Base-by-base conservation (phyloP, 2,888 invertebrate species). In the Tinea semifulvella region DNA sequence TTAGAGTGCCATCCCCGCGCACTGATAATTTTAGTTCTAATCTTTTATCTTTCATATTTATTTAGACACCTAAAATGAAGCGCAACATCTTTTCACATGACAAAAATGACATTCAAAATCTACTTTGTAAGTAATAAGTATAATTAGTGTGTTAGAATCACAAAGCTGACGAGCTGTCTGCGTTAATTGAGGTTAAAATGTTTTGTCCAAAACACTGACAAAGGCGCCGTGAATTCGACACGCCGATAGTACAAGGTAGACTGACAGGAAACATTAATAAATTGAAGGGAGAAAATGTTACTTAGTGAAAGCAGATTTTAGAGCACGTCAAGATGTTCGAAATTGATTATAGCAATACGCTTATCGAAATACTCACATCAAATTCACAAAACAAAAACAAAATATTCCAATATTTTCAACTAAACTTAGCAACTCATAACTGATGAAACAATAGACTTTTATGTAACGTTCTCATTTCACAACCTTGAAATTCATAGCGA, bases 21-120 rank as follows among this genome's bases (percentile, higher is more conserved):
- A 82, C 80, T 56, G 76, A 81, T 48, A 82, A 56, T 52, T 69
- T 82, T 46, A 82, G 60, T 66, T 82, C 71, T 22, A 81, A 58
- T 64, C 76, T 73, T 63, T 75, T 77, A 54, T 80, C 72, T 65
- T 68, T 80, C 80, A 80, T 80, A 49, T 49, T 72, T 54, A 28
- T 19, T 19, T 17, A 6, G 27, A 16, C 26, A 27, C 27, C 13
- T 19, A 38, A 10, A 31, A 5, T 11, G 5, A 38, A 38, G 18
- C 38, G 17, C 16, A 38, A 8, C 8, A 25, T 25, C 25, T 6
- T 25, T 25, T 8, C 11, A 31, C 40, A 20, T 40, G 13, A 31
- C 11, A 31, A 31, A 31, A 14, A 31, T 14, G 7, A 31, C 27
- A 27, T 14, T 31, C 13, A 31, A 27, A 27, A 31, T 31, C 5